Base-by-base conservation (phyloP, 2,113 vertebrate genomes). In the Sorex fumeus region DNA sequence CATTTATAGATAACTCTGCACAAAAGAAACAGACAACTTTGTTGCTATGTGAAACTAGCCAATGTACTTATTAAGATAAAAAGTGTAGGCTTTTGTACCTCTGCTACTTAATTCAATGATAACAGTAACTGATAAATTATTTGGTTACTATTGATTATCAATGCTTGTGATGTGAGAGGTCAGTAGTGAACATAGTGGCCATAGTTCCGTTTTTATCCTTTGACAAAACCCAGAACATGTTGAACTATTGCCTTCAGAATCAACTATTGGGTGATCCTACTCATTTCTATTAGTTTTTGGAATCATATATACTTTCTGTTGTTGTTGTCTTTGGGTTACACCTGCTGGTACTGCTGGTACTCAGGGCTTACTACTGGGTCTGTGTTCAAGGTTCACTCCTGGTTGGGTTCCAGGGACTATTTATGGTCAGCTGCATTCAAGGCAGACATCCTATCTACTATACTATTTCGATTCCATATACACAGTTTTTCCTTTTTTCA, bases 241-340 rank as follows among this genome's bases (percentile, higher is more conserved):
- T 11, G 36, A 76, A 76, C 30, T 74, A 21, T 83, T 57, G 28
- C 27, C 19, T 70, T 47, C 25, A 81, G 69, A 19, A 70, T 40
- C 18, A n/a, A 18, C 15, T 77, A 6, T 32, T 60, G 77, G 45
- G 57, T 62, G 19, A 88, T 50, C 57, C 32, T 78, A 64, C 25
- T 86, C 12, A 69, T 21, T 69, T 90, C 19, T 71, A 85, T 93
- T 72, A 60, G 60, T 91, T 36, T 82, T 84, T 72, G 32, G 36
- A 45, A 82, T 75, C 27, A 36, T 25, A 27, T 50, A 28, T 74
- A 53, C 57, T 60, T 60, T 21, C 8, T 40, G 40, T 40, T 40
- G 3, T 40, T 40, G 40, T 21, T 21, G 18, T 21, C 23, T 60
- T 21, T 60, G 57, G 18, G 57, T 60, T 19, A 60, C 57, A 23